Evolutionary conservation across 2,113 vertebrate species (phyloP).

Genomic region (Siniperca knerii): DNA sequence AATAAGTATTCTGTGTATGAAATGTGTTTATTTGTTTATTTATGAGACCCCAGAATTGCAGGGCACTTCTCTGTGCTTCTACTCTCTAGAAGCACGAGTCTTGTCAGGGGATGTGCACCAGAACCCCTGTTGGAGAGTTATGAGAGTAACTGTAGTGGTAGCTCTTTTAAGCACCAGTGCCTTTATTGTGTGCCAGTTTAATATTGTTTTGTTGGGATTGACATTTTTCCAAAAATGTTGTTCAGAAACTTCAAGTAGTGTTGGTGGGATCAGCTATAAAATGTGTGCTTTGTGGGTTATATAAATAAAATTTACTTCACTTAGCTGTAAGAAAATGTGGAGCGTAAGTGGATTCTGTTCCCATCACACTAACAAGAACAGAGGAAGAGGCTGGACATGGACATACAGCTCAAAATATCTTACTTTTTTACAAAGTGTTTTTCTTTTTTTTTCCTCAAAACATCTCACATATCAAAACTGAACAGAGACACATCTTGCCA

Average conservation of each 20-base stretch:
- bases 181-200: background rate
- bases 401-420: background rate
- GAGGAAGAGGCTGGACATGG: background rate
- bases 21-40: conserved; percentile 83
- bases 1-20: conserved; percentile 75
- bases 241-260: background rate
- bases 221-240: background rate
- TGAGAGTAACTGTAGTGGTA: background rate
- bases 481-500: background rate
- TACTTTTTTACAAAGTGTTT: background rate
- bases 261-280: background rate
- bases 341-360: background rate
- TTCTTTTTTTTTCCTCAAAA: background rate
- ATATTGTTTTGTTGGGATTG: background rate
- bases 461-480: background rate
- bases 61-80: conserved; percentile 34
- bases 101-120: conserved; percentile 36
- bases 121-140: background rate
- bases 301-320: background rate
- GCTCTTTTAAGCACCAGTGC: background rate
- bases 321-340: background rate
- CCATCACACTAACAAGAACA: background rate
- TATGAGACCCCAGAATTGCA: conserved; percentile 70
- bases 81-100: conserved; percentile 35
- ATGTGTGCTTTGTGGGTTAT: background rate